These are phyloP conservation scores for Lamellibrachia satsuma DNA, from an alignment of 2,888 invertebrate genomes.

Conservation along the genomic window DNA sequence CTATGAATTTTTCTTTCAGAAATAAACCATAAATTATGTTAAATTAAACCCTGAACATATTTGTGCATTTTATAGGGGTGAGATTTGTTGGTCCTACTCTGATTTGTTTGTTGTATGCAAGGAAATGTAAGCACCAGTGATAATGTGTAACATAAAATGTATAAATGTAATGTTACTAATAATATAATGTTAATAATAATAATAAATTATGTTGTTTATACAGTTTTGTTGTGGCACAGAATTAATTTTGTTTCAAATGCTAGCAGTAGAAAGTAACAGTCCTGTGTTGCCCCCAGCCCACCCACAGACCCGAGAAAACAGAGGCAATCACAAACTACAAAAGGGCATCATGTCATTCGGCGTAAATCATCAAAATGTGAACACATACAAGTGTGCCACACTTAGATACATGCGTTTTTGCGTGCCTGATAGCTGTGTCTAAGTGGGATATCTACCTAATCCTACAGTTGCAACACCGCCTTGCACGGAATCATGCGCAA, in stretches of 20 bases:
- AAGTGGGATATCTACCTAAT: not conserved
- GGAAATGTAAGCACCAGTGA: not conserved
- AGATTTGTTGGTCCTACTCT: no score
- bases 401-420: constrained; percentile 6
- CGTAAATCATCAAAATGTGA: constrained; percentile 5
- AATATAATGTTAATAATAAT: no score
- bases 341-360: constrained; percentile 12
- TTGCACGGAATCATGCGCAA: constrained; percentile 9
- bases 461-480: not conserved
- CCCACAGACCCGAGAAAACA: not conserved
- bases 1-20: not conserved
- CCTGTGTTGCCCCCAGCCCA: not conserved
- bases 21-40: not conserved
- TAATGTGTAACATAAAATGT: not conserved
- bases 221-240: not conserved
- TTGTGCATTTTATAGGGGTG: no score
- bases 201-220: not conserved
- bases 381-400: not conserved
- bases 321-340: not conserved
- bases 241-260: not conserved
- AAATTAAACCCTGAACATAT: not conserved
- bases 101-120: no score
- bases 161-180: no score
- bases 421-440: not conserved
- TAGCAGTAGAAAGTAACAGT: not conserved